Evolutionary conservation across 2,113 vertebrate species (phyloP), one percentile per base, ranked within the genome.

Genomic region (Panthera uncia): DNA sequence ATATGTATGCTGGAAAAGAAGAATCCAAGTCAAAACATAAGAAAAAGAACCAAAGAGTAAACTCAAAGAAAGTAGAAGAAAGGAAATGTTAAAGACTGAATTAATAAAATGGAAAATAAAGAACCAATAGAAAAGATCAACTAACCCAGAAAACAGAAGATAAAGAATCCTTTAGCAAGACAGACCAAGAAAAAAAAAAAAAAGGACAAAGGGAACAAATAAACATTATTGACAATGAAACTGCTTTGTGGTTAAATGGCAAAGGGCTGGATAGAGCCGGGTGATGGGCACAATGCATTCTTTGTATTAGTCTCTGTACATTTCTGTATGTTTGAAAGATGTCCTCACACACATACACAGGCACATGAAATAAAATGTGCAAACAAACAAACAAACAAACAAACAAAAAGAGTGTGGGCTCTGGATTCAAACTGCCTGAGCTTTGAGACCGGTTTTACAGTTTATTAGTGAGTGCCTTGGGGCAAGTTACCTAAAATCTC

Each of bases 131-230:
- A 63, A 86, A 86, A 80, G 41, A 91, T 6, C 52, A 65, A 73
- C 52, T 68, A 63, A 91, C 31, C 79, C 71, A 93, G 82, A 91
- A 96, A 95, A 74, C 74, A 87, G 92, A 94, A 96, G 80, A 83
- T 48, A 96, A 61, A 89, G 81, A 94, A 73, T 78, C 83, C 50
- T 73, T 95, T 74, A 91, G 73, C 61, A 83, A 66, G 68, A 85
- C 38, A 81, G 29, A 78, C 15, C 38, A 52, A 87, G 38, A 0
- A 0, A 1, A 4, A 41, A 4, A 38, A 45, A 45, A 45, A 45
- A 45, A 36, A 41, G 36, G 90, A 66, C 52, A 78, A n/a, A 85
- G 48, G 45, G 63, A 84, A 82, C 73, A 80, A 71, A 41, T n/a
- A 25, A 25, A 31, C 21, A 25, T 25, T n/a, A 1, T 50, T 57